Percentiles rank a stretch among this genome's conserved stretches.
Conservation (phyloP, 2,797 vertebrate genomes). For the Petrocephalus schoutedeni region DNA sequence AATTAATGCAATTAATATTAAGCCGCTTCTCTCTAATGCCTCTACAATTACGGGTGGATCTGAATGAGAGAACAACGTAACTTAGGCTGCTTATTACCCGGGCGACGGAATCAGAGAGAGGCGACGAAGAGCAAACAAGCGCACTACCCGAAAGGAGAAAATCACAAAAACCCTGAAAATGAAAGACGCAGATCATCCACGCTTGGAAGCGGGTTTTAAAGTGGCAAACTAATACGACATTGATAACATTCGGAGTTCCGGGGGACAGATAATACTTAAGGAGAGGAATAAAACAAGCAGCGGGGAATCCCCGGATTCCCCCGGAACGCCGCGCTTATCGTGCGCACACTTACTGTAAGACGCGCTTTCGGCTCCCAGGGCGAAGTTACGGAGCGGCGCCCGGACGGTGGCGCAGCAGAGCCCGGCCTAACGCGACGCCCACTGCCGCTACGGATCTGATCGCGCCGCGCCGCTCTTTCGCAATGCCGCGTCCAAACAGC, state of each 20-base stretch:
- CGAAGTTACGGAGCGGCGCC: background rate
- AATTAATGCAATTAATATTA: background rate
- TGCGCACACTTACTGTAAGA: conserved; percentile 2
- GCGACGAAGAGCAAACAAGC: background rate
- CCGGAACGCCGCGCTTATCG: too few relatives aligned
- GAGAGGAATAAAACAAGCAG: background rate
- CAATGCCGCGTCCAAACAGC: background rate
- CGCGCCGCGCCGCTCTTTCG: background rate
- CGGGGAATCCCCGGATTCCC: background rate
- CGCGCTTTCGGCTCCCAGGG: background rate
- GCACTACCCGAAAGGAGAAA: background rate
- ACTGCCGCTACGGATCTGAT: background rate
- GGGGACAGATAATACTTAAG: background rate
- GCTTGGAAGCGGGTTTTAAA: background rate
- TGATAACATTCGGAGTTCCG: background rate
- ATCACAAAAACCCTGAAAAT: background rate
- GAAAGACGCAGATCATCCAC: background rate
- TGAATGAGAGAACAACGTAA: background rate
- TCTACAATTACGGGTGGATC: background rate
- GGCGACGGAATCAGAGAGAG: background rate
- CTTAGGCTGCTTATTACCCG: background rate
- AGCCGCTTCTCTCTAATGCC: background rate
- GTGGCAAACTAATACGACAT: background rate
- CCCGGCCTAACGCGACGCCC: background rate
- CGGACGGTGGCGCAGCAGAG: background rate